Evolutionary conservation across 2,797 vertebrate species (phyloP), one percentile per base, ranked within the genome.

Genomic region (Hephaestus fuliginosus): DNA sequence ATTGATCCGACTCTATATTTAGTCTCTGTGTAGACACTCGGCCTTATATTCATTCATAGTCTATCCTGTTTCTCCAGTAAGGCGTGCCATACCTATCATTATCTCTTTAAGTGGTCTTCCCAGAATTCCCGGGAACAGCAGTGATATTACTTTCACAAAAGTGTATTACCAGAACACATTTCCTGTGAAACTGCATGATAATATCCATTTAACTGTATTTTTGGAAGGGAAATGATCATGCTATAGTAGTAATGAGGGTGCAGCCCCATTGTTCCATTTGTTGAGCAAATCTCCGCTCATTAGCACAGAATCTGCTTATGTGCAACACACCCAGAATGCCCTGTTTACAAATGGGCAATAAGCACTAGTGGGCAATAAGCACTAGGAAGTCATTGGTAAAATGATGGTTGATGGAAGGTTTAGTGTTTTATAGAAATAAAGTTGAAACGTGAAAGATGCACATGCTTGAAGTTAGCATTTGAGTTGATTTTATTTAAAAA

Each of bases 261-360:
- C 28, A 46, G 39, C 33, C 15, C 60, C 58, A 7, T 30, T 78
- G 52, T 43, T 78, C 68, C 52, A 18, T 73, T 78, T 58, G 6
- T 43, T 70, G 65, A 57, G 13, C 55, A 76, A 80, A 74, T 69
- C 65, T 20, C 18, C 43, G 53, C 73, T 85, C 41, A 82, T 87
- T 78, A 69, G n/a, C 46, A 30, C 61, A 53, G 61, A 82, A 82
- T 85, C 74, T 80, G 76, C 72, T 82, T 67, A 74, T 60, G 55
- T 76, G 65, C 65, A 78, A 12, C 44, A 71, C 17, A 44, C 14
- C 22, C 46, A 64, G 53, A 79, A 60, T 30, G 3, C 30, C 70
- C 46, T 33, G 7, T 25, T 30, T 58, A 4, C 22, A 43, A 76
- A 48, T 55, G 7, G 20, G 1, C 53, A 44, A 28, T 36, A 22